Percentiles rank a stretch among this genome's conserved stretches.
These are phyloP conservation scores for Spinibarbus caldwelli DNA, from an alignment of 2,797 vertebrate species.

Conservation along the genomic window DNA sequence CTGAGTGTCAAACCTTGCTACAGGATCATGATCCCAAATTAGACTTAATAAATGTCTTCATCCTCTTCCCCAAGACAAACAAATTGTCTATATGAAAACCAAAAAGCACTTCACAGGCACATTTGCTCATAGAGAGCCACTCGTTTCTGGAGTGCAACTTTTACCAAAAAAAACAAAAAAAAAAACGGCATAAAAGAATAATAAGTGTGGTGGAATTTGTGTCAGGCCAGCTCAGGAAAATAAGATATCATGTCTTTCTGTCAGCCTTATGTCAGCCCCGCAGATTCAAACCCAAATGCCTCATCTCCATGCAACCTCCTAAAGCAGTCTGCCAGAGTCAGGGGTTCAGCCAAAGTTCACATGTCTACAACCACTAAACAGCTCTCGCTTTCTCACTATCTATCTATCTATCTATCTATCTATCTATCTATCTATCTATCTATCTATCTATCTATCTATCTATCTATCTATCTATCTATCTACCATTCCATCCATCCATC, in stretches of 20 bases:
- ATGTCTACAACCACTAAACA: constrained; percentile 85
- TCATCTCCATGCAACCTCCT: constrained; percentile 85
- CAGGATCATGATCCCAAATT: constrained; percentile 49
- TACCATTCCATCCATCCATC: constrained; percentile 49
- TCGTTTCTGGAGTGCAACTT: constrained; percentile 75
- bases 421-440: constrained; percentile 28
- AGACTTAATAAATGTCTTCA: constrained; percentile 84
- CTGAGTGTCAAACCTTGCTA: constrained; percentile 74
- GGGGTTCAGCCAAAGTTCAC: constrained; percentile 96
- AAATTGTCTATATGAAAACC: constrained; percentile 90
- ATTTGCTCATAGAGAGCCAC: constrained; percentile 84
- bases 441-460: constrained; percentile 11
- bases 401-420: neutral
- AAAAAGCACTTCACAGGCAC: constrained; percentile 75
- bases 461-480: fast-evolving
- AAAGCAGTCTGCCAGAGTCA: constrained; percentile 83
- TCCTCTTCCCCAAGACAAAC: constrained; percentile 76
- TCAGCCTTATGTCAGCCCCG: constrained; percentile 93
- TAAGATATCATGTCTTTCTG: constrained; percentile 99
- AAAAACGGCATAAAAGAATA: constrained; percentile 93
- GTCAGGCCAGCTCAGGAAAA: constrained; percentile 94
- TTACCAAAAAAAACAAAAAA: constrained; percentile 62
- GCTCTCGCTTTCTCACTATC: constrained; percentile 68
- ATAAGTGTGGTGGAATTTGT: constrained; percentile 93
- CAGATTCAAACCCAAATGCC: constrained; percentile 89